A percentile compares a stretch with the other conserved stretches of the same genome.
Conservation (phyloP, 2,888 invertebrate genomes). For the Lasioglossum oenotherae region DNA sequence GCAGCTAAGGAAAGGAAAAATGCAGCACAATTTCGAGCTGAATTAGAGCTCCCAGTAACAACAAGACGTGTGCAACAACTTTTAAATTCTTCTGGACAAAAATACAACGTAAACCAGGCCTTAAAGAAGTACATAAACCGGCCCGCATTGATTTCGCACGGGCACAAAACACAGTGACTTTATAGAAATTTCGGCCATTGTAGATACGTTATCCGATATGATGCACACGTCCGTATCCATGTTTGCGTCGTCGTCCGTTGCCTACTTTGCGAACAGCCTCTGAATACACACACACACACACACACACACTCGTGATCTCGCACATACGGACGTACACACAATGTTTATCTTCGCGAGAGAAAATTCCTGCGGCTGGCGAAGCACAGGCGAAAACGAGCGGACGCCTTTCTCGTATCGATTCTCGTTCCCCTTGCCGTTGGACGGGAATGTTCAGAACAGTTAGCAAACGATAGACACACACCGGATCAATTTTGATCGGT, state of each 20-base stretch:
- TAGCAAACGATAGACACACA: constrained; percentile 1
- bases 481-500: constrained; percentile 17
- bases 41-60: too few species aligned
- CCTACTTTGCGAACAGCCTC: constrained; percentile 19
- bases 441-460: constrained; percentile 6
- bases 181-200: too few species aligned
- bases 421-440: neutral
- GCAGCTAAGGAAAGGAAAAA: too few species aligned
- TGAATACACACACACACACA: neutral
- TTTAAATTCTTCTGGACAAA: too few species aligned
- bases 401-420: constrained; percentile 38
- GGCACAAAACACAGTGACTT: too few species aligned
- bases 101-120: too few species aligned
- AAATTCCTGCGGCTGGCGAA: constrained; percentile 6
- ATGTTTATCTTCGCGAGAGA: constrained; percentile 27
- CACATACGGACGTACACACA: neutral
- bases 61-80: too few species aligned
- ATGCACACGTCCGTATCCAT: constrained; percentile 15
- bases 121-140: too few species aligned
- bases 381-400: neutral
- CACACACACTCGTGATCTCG: neutral
- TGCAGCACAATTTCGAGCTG: too few species aligned
- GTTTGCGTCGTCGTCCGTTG: neutral
- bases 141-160: too few species aligned
- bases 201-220: constrained; percentile 14